These are phyloP conservation scores for Gymnogyps californianus DNA, from an alignment of 2,113 vertebrate genomes.

Conservation along the genomic window DNA sequence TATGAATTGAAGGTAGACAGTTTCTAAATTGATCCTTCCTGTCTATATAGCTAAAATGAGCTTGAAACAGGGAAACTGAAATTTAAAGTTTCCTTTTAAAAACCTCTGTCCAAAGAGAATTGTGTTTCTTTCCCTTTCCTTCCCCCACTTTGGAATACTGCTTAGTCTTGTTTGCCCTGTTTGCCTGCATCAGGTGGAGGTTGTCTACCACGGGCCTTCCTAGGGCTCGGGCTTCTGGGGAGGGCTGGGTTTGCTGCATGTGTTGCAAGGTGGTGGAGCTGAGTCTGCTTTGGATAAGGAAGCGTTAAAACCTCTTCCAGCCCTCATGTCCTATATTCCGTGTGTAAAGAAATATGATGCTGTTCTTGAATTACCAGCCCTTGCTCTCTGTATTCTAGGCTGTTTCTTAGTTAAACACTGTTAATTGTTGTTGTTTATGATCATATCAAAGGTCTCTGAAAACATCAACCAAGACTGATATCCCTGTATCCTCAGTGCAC, in stretches of 20 bases:
- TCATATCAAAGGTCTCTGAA: background rate
- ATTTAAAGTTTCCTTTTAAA: background rate
- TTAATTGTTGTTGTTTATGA: background rate
- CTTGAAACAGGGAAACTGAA: background rate
- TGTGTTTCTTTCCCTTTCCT: background rate
- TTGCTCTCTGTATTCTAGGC: background rate
- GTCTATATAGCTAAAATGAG: background rate
- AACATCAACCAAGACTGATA: background rate
- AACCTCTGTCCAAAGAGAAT: background rate
- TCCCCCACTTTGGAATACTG: rapidly evolving
- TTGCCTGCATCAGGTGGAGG: background rate
- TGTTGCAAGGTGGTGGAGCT: background rate
- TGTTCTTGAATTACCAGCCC: background rate
- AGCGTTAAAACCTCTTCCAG: background rate
- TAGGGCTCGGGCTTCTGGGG: background rate
- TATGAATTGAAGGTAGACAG: background rate
- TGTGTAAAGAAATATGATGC: background rate
- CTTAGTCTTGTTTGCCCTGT: background rate
- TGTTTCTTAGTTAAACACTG: background rate
- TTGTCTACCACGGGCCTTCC: background rate
- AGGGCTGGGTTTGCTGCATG: background rate
- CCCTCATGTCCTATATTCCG: background rate
- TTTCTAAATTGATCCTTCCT: background rate
- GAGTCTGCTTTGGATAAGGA: background rate
- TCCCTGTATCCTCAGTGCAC: background rate